Conservation (phyloP, 2,113 vertebrate species). For the Ptychochromis oligacanthus region DNA sequence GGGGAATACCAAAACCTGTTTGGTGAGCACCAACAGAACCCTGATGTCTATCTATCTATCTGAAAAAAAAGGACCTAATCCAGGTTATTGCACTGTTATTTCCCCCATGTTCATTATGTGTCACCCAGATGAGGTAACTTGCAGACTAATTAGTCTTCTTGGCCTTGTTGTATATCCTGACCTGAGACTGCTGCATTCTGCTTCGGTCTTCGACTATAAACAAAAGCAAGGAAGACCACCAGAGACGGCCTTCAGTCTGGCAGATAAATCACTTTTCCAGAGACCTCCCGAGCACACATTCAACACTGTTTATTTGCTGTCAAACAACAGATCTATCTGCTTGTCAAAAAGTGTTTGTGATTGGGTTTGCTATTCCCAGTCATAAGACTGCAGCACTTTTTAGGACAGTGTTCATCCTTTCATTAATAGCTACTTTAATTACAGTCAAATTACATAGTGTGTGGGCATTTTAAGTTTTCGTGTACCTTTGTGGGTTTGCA, state of each 20-base stretch:
- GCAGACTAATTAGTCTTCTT: background rate
- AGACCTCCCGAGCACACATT: constrained; percentile 32
- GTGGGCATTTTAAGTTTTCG: background rate
- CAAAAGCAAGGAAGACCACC: constrained; percentile 37
- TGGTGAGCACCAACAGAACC: too few relatives aligned
- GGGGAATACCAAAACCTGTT: too few relatives aligned
- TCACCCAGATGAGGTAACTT: background rate
- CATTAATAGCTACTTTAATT: constrained; percentile 35
- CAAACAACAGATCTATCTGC: constrained; percentile 2
- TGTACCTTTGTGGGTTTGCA: background rate
- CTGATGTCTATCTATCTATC: too few relatives aligned
- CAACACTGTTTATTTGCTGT: constrained; percentile 14
- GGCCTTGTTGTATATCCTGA: background rate
- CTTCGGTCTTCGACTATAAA: constrained; percentile 36
- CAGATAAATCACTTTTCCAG: constrained; percentile 38
- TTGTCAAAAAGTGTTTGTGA: background rate
- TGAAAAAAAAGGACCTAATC: too few relatives aligned
- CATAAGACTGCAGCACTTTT: background rate
- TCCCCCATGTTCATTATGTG: background rate
- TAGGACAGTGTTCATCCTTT: constrained; percentile 2
- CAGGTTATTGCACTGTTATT: background rate
- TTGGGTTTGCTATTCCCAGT: background rate
- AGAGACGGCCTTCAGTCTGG: background rate
- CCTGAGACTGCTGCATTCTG: constrained; percentile 10
- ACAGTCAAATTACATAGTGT: background rate